Base-by-base conservation (phyloP, 2,888 invertebrate species). In the Eupithecia vulgata region DNA sequence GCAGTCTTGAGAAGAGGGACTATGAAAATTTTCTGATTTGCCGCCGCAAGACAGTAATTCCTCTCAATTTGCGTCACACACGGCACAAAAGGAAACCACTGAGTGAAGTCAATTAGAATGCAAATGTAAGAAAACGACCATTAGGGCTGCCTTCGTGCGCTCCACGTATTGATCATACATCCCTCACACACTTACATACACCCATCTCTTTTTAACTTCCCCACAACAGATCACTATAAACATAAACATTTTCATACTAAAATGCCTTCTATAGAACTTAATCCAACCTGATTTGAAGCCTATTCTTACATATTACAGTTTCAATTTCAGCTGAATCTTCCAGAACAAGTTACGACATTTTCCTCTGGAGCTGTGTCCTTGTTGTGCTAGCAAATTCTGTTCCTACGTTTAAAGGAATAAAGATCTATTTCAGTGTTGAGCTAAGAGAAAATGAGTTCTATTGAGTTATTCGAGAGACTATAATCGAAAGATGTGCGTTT, bases 91-190 rank as follows among this genome's bases (percentile, higher is more conserved):
- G 89, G 88, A 78, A 80, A 82, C 82, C 82, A 82, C 81, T 81
- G 83, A 91, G 87, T 83, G 88, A 87, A 90, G 89, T 86, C 91
- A 93, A 94, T 94, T 93, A 93, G 87, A 87, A 94, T 94, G 94
- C 93, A 94, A 94, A 94, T 94, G 90, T 92, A 94, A 94, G 94
- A 94, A 94, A 93, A 94, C 92, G 92, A 91, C 91, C 88, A 93
- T 92, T 92, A 92, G 85, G 84, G 82, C 80, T 82, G 83, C 83
- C 86, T 87, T 84, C 84, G 85, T 84, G 81, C 85, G 84, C 88
- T 83, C 80, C 83, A 82, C 82, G 92, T 94, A 94, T 94, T 88
- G 94, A 94, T 94, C 94, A 93, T 88, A 86, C 89, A 85, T 88
- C 87, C 90, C 91, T 86, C 93, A 91, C 91, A 94, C 91, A 92